A percentile compares a stretch with the other conserved stretches of the same genome.
Evolutionary conservation across 2,888 invertebrate genomes (phyloP).

Genomic region (Dione juno): DNA sequence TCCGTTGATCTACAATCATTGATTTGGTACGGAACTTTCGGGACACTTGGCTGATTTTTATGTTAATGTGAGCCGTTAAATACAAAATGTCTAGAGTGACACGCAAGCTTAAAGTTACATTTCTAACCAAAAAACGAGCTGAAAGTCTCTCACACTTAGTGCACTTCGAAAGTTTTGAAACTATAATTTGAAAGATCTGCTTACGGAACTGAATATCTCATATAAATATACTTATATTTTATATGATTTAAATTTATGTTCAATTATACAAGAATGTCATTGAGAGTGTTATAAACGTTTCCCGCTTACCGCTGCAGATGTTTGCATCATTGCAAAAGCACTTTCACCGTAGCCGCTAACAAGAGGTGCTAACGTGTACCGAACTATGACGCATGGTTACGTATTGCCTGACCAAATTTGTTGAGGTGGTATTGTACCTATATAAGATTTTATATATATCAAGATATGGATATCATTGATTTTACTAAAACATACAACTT

Average conservation of each 20-base stretch:
- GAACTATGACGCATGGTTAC: constrained; percentile 59
- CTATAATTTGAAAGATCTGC: not conserved
- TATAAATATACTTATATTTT: too few species aligned
- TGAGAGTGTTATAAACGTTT: constrained; percentile 32
- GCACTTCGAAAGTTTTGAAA: not conserved
- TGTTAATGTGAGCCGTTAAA: too few species aligned
- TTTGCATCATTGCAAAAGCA: constrained; percentile 75
- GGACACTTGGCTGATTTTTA: too few species aligned
- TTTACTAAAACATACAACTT: too few species aligned
- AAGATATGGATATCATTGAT: too few species aligned
- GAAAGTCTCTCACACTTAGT: too few species aligned
- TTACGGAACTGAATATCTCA: not conserved
- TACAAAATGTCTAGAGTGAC: too few species aligned
- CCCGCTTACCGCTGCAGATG: constrained; percentile 52
- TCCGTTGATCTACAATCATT: too few species aligned
- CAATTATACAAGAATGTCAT: constrained; percentile 5
- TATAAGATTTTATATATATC: not conserved
- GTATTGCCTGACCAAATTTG: constrained; percentile 44
- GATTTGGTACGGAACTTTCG: too few species aligned
- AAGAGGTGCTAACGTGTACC: constrained; percentile 52
- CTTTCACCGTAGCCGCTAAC: constrained; percentile 69
- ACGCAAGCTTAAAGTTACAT: too few species aligned
- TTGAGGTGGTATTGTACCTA: not conserved
- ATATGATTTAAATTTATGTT: not conserved
- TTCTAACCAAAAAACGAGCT: too few species aligned